phyloP scores from a whole-genome alignment of 2,888 invertebrate species.

The Uloborus plumipes region DNA sequence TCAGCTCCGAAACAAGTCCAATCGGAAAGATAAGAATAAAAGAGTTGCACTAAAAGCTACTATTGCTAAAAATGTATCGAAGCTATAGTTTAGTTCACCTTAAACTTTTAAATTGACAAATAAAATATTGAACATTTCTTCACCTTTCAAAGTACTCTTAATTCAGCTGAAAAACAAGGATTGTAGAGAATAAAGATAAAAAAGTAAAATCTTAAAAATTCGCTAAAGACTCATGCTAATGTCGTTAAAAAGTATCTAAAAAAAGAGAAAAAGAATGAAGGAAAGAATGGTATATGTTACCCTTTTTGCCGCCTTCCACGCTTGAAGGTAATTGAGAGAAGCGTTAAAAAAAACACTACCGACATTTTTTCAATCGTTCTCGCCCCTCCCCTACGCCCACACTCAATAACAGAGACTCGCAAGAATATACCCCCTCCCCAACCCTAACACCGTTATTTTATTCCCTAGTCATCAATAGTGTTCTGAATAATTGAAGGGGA shows the following conservation, averaged over 20 bases:
- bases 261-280: constrained; percentile 3
- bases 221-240: constrained; percentile 59
- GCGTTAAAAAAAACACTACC: constrained; percentile 57
- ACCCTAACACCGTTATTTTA: constrained; percentile 24
- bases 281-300: constrained; percentile 48
- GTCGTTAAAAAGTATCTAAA: constrained; percentile 48
- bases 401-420: constrained; percentile 58
- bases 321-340: constrained; percentile 60
- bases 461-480: constrained; percentile 63
- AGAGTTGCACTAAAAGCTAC: too few relatives aligned
- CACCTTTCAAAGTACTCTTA: neutral
- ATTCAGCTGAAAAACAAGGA: neutral
- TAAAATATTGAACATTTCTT: too few relatives aligned
- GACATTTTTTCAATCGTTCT: constrained; percentile 32
- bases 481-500: constrained; percentile 64
- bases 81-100: too few relatives aligned
- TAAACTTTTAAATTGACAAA: too few relatives aligned
- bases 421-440: constrained; percentile 18
- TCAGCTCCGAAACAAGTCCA: too few relatives aligned
- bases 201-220: constrained; percentile 44
- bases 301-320: constrained; percentile 46
- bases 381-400: constrained; percentile 20
- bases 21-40: too few relatives aligned
- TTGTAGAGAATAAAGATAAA: constrained; percentile 11
- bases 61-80: too few relatives aligned